Evolutionary conservation across 2,888 invertebrate genomes (phyloP).

Genomic region (Hetaerina titia): DNA sequence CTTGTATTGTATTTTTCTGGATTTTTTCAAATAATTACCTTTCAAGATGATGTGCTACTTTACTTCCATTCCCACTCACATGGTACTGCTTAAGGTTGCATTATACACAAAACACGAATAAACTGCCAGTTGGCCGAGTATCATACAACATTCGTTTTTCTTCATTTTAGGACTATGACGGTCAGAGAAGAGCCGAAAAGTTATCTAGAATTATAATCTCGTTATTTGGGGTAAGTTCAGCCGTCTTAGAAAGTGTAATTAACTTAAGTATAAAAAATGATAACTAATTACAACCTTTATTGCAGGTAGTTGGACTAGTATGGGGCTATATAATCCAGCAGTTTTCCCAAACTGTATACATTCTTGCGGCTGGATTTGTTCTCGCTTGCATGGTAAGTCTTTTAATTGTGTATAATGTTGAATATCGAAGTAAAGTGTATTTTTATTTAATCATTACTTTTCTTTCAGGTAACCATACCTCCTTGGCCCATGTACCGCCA

Average conservation of each 20-base stretch:
- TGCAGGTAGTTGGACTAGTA: constrained; percentile 88
- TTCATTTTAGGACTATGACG: constrained; percentile 88
- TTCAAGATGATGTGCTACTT: constrained; percentile 75
- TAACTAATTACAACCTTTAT: constrained; percentile 68
- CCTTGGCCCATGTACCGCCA: constrained; percentile 98
- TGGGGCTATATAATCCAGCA: constrained; percentile 97
- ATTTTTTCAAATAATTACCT: not conserved
- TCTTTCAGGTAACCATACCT: constrained; percentile 88
- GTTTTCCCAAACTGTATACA: constrained; percentile 96
- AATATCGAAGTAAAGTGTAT: constrained; percentile 13
- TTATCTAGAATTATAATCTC: constrained; percentile 93
- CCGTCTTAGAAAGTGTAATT: not conserved
- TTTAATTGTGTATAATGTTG: not conserved
- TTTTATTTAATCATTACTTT: constrained; percentile 68
- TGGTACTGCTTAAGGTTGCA: constrained; percentile 74
- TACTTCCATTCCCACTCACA: constrained; percentile 76
- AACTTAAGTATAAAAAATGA: not conserved
- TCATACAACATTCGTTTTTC: constrained; percentile 68
- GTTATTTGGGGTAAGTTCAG: constrained; percentile 86
- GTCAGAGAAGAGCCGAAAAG: constrained; percentile 93
- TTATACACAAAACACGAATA: not conserved
- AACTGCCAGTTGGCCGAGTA: not conserved
- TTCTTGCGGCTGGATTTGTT: constrained; percentile 93
- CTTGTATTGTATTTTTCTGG: not conserved
- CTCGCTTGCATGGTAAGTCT: constrained; percentile 88